Conservation (phyloP, 2,113 vertebrate species). For the Notarius lentiginosus region DNA sequence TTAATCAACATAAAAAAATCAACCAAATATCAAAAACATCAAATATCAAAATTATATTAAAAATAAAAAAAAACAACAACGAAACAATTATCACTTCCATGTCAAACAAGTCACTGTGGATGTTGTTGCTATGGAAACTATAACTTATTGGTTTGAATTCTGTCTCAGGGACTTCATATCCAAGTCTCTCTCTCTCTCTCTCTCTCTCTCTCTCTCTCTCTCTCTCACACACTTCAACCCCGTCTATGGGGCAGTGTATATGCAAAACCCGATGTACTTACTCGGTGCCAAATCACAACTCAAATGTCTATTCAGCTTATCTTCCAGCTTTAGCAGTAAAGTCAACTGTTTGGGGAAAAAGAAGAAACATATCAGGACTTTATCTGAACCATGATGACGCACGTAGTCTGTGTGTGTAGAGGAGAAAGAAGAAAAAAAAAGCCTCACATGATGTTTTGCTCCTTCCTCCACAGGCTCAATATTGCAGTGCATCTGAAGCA, state of each 20-base stretch:
- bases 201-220: neutral
- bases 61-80: too few species aligned
- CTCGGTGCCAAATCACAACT: slow-evolving; percentile 80
- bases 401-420: neutral
- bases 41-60: too few species aligned
- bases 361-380: neutral
- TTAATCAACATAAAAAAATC: too few species aligned
- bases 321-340: slow-evolving; percentile 94
- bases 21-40: too few species aligned
- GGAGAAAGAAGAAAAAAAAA: neutral
- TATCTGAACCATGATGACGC: neutral
- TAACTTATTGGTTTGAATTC: too few species aligned
- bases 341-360: slow-evolving; percentile 79
- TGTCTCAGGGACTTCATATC: neutral
- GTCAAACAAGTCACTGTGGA: too few species aligned
- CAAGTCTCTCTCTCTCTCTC: neutral
- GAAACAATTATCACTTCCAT: too few species aligned
- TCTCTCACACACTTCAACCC: neutral
- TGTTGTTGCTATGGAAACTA: too few species aligned
- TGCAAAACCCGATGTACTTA: slow-evolving; percentile 9
- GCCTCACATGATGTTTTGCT: slow-evolving; percentile 88
- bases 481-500: slow-evolving; percentile 98
- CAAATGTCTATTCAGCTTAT: slow-evolving; percentile 96
- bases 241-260: neutral
- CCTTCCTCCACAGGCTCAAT: slow-evolving; percentile 96